Percentiles rank a stretch among this genome's conserved stretches.
These are phyloP conservation scores for Tapera naevia DNA, from an alignment of 2,797 vertebrate genomes.

Conservation along the genomic window DNA sequence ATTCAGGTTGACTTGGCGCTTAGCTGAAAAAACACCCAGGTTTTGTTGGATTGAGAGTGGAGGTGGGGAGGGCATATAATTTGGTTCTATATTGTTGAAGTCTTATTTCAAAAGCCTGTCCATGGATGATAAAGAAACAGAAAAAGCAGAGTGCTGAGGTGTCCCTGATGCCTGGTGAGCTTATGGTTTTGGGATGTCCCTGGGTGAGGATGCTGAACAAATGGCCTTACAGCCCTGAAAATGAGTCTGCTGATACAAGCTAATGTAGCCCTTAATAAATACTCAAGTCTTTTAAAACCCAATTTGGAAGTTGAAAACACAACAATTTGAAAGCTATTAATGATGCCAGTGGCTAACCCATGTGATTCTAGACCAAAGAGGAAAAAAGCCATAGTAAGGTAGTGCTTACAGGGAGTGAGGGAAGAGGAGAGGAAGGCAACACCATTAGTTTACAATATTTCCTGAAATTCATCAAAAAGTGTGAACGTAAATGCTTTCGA, in stretches of 20 bases:
- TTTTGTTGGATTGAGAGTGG: not conserved
- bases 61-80: not conserved
- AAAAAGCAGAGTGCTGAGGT: not conserved
- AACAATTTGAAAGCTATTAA: not conserved
- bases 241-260: not conserved
- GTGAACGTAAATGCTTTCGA: not conserved
- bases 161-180: not conserved
- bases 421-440: too few species aligned
- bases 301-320: not conserved
- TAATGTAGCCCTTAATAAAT: not conserved
- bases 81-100: not conserved
- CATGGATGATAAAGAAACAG: not conserved
- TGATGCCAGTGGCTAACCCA: fast-evolving
- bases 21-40: not conserved
- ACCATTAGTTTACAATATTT: not conserved
- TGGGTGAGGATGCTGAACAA: not conserved
- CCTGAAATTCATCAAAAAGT: not conserved
- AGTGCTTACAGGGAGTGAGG: fast-evolving
- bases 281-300: not conserved
- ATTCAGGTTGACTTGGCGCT: not conserved
- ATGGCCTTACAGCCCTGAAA: not conserved
- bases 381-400: not conserved
- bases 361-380: not conserved
- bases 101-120: not conserved
- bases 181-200: not conserved